Evolutionary conservation across 2,888 invertebrate genomes (phyloP), one percentile per base, ranked within the genome.

Genomic region (Tetheella fluctuosa): DNA sequence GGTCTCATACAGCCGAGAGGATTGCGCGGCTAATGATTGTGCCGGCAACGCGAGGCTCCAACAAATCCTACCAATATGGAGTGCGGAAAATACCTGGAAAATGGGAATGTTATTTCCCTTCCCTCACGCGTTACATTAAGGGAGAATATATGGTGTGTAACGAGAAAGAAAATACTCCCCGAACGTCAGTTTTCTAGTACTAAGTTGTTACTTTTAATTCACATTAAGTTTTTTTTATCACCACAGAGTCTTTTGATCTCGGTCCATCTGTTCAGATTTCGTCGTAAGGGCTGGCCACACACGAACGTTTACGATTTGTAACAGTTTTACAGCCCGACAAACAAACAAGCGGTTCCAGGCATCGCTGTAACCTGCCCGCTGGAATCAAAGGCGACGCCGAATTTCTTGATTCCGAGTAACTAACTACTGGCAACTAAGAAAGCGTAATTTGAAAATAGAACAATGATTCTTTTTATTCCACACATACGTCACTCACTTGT

Each of bases 221-320:
- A 86, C 90, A 91, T 91, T 85, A 90, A 90, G 85, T 76, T 78
- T 87, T 90, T 25, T 92, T 93, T 91, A 91, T 90, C 87, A 83
- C 85, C 82, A 71, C 77, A 73, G 63, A 77, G 74, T 81, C 89
- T 87, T 92, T 93, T 93, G 93, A 93, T 92, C 85, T 91, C 85
- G 65, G 78, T 79, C 88, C 93, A 92, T 92, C 93, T 92, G 93
- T 86, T 85, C 85, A 79, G 85, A 88, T 86, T 91, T 93, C 93
- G 91, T 88, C 89, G 92, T 93, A 93, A 93, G 92, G 90, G 89
- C 89, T 88, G 92, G 86, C 93, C 92, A 93, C 93, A 92, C 93
- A 91, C 92, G 91, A 86, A 68, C 86, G 89, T 92, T 91, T 93
- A 92, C 91, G 88, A 85, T 85, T 85, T 88, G 78, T 86, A 88